A percentile compares a stretch with the other conserved stretches of the same genome.
Conservation (phyloP, 2,888 invertebrate genomes). For the Deroplatys truncata region DNA sequence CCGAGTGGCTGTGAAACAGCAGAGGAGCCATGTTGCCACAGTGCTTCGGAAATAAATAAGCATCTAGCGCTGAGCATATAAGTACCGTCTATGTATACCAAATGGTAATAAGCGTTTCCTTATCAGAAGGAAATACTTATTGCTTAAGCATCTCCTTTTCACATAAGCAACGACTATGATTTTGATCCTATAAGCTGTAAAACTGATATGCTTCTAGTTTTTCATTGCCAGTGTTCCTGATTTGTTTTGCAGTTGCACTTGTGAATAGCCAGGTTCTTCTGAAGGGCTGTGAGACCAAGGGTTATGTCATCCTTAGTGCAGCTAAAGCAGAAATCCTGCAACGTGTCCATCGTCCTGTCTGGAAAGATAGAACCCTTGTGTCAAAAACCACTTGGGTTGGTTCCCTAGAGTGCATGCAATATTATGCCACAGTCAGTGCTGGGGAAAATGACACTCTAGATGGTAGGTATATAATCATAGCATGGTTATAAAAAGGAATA, state of each 20-base stretch:
- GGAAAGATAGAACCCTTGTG: slow-evolving; percentile 82
- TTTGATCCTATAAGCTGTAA: no score
- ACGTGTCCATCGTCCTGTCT: slow-evolving; percentile 80
- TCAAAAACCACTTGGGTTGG: slow-evolving; percentile 96
- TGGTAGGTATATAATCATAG: slow-evolving; percentile 41
- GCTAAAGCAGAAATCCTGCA: slow-evolving; percentile 94
- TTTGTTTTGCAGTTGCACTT: slow-evolving; percentile 63
- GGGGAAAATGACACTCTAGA: slow-evolving; percentile 64
- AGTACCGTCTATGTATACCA: no score
- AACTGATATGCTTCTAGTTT: neutral
- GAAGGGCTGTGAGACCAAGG: slow-evolving; percentile 94
- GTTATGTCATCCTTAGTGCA: slow-evolving; percentile 95
- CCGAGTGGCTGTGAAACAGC: no score
- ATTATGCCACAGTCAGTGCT: slow-evolving; percentile 95
- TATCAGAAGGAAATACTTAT: no score
- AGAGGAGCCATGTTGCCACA: no score
- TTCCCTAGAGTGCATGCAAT: slow-evolving; percentile 95
- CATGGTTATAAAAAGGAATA: no score
- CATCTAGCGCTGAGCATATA: no score
- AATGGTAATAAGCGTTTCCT: no score
- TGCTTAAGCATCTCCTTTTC: no score
- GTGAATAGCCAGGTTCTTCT: slow-evolving; percentile 91
- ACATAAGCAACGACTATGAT: no score
- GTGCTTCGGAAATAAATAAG: no score
- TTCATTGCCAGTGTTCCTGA: neutral